phyloP scores from a whole-genome alignment of 2,888 invertebrate species.

The Macrosoma leucophasiata region DNA sequence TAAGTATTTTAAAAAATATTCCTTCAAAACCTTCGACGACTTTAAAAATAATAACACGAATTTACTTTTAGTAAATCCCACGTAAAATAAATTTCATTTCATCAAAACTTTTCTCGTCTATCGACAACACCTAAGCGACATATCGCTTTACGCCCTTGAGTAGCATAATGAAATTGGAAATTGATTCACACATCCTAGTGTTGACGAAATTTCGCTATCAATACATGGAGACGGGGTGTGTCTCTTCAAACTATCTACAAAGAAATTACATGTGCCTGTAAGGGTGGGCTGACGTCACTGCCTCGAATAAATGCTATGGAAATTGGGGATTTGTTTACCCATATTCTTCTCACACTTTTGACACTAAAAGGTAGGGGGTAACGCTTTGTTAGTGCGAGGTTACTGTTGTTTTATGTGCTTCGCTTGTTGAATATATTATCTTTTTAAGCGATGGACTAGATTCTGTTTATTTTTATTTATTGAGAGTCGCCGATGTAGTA shows the following conservation, averaged over 20 bases:
- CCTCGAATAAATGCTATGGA: conserved; percentile 75
- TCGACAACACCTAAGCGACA: conserved; percentile 17
- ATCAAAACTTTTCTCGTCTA: no score
- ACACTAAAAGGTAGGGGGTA: conserved; percentile 69
- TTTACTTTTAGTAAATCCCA: no score
- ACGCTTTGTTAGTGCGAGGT: conserved; percentile 31
- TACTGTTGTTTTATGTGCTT: conserved; percentile 42
- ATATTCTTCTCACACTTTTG: conserved; percentile 74
- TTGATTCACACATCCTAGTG: conserved; percentile 47
- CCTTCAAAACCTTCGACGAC: no score
- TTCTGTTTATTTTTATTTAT: no score
- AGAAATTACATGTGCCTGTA: conserved; percentile 64
- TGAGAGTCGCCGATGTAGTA: no score
- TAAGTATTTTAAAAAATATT: no score
- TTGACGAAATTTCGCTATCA: conserved; percentile 56
- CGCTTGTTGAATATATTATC: conserved; percentile 13
- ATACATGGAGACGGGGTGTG: conserved; percentile 61
- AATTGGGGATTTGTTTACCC: conserved; percentile 77
- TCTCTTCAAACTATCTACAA: conserved; percentile 66
- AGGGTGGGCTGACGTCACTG: conserved; percentile 41
- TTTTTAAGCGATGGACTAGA: conserved; percentile 6
- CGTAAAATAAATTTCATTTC: no score
- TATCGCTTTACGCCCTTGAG: conserved; percentile 37
- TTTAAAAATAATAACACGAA: no score
- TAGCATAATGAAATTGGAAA: conserved; percentile 55